Base-by-base conservation (phyloP, 2,113 vertebrate genomes). In the Prunella fulvescens region DNA sequence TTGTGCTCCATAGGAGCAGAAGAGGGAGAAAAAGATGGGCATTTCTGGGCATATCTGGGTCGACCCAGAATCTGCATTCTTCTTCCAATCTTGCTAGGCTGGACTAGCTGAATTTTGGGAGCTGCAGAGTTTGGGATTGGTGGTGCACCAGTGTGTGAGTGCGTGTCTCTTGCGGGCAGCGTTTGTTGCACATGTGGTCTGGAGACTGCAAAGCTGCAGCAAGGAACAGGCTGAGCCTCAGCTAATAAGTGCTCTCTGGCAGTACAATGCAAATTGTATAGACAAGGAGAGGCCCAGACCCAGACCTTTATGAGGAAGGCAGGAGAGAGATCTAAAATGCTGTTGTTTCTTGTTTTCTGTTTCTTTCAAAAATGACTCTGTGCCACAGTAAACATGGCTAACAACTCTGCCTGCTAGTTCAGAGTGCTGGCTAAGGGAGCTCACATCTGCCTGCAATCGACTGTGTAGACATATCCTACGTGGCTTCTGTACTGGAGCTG, bases 301-400 rank as follows among this genome's bases (percentile, higher is more conserved):
- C 58, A 76, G 62, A 80, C 11, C 70, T 72, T 93, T 80, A 82
- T 39, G 81, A 53, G 66, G 37, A 88, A 88, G 71, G 66, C 74
- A 90, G 50, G 39, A 83, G 11, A n/a, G 67, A 39, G 37, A 71
- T 74, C 45, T 86, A 40, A 95, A 90, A 35, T 4, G 9, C 79
- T 70, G 45, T 65, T 92, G 85, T 74, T 74, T 70, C 83, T 83
- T 95, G 86, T 95, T 96, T 95, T 92, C 48, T 90, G 31, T 69
- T 95, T 93, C 66, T 90, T 86, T 94, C 42, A 86, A 6, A 85
- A 80, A 66, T 77, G 67, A 93, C 58, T 88, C 64, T 6, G 42
- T 93, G 95, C 92, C 92, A 90, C 39, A 42, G 82, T 86, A 94
- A 94, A 94, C 79, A 86, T 10, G 58, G 74, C 85, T 71, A 57